These are phyloP conservation scores for Propithecus deckenii DNA, from an alignment of 2,797 vertebrate species.

Conservation along the genomic window DNA sequence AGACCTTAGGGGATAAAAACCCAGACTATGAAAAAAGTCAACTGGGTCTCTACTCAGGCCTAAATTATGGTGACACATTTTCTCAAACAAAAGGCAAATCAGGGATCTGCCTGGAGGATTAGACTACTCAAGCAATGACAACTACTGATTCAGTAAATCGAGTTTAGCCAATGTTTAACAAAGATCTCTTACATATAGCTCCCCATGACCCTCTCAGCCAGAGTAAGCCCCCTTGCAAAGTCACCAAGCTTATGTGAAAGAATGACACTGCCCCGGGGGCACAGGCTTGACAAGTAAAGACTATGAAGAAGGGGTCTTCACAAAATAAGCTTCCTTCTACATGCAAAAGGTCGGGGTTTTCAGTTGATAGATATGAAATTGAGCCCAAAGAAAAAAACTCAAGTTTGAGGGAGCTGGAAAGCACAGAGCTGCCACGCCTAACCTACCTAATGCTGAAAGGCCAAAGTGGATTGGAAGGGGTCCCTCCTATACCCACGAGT, in stretches of 20 bases:
- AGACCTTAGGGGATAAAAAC: background rate
- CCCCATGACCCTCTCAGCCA: background rate
- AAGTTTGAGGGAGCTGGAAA: background rate
- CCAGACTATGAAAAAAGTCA: background rate
- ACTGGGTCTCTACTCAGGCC: background rate
- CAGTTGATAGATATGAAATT: background rate
- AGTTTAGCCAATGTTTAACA: background rate
- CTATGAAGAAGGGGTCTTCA: background rate
- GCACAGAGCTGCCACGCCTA: slow-evolving; percentile 47
- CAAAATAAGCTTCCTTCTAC: slow-evolving; percentile 38
- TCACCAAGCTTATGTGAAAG: slow-evolving; percentile 20
- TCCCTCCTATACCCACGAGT: slow-evolving; percentile 32
- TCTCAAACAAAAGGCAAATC: slow-evolving; percentile 15
- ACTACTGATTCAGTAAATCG: background rate
- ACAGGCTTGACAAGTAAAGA: background rate
- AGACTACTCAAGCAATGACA: background rate
- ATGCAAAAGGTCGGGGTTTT: background rate
- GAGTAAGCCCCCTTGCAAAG: background rate
- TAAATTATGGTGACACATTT: background rate
- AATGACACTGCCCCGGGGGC: background rate
- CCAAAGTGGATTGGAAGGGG: slow-evolving; percentile 22
- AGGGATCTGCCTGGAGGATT: background rate
- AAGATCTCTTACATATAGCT: background rate
- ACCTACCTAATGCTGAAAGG: slow-evolving; percentile 15
- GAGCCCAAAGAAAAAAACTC: background rate